Evolutionary conservation across 1,140 invertebrate genomes (phyloP), one percentile per base, ranked within the genome.

Genomic region (Ooceraea biroi): DNA sequence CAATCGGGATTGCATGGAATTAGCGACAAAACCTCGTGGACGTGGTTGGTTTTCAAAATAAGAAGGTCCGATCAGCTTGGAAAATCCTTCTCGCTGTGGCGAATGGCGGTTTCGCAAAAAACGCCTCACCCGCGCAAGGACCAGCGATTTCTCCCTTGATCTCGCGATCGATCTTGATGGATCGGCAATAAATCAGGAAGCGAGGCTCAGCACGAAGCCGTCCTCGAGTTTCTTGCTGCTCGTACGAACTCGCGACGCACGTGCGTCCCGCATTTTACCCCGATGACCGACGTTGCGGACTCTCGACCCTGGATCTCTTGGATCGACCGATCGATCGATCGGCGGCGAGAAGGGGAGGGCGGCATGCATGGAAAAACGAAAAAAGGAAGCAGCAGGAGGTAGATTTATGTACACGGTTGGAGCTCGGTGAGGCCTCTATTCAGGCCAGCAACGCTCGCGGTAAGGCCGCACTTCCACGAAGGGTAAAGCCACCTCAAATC

Each of bases 381-480:
- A n/a, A 50, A 1, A 7, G n/a, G 27, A 14, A 25, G n/a, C 36
- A 48, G 27, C 58, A 72, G 25, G 63, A 76, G 78, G 55, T 72
- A 82, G 83, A 80, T 85, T 87, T 87, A 76, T 88, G 78, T 71
- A 82, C 52, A 74, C 74, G 63, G 69, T 63, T 57, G 71, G 57
- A 57, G 44, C 77, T n/a, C 66, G 50, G 36, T 36, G 86, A 82
- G 19, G 76, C 30, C 74, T 91, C 91, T 93, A 93, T 93, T 93
- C 91, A 92, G 91, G 92, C 88, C 91, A 91, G n/a, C n/a, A n/a
- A n/a, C 90, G 84, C 83, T 83, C 36, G 86, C 90, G 91, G 87
- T 41, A 41, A 82, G 91, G 91, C 91, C 91, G 90, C 91, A 90
- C 91, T 93, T 93, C 92, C 93, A 93, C 92, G 88, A 92, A 93